Percentiles rank a stretch among this genome's conserved stretches.
Evolutionary conservation across 2,113 vertebrate genomes (phyloP).

Genomic region (Thalassoma bifasciatum): DNA sequence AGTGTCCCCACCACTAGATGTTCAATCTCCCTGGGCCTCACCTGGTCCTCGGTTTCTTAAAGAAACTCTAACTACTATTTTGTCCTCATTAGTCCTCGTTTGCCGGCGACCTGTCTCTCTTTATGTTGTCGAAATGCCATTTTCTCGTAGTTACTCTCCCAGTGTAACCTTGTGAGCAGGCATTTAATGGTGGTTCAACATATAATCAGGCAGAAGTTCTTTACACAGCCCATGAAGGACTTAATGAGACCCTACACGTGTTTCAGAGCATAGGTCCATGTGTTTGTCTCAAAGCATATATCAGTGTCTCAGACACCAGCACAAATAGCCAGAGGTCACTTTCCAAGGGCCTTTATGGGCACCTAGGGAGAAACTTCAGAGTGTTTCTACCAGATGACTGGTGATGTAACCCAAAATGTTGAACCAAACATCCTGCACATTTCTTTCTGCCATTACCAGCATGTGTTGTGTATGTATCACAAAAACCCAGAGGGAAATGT

Average conservation of each 20-base stretch:
- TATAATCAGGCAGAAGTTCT: slow-evolving; percentile 11
- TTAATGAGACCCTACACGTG: not conserved
- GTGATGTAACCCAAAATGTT: slow-evolving; percentile 49
- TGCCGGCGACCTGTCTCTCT: too few species aligned
- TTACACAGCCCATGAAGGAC: slow-evolving; percentile 13
- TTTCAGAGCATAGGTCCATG: slow-evolving; percentile 15
- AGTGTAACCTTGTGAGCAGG: too few species aligned
- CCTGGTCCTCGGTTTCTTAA: too few species aligned
- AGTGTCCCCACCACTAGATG: too few species aligned
- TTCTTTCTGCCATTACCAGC: slow-evolving; percentile 36
- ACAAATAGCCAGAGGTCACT: slow-evolving; percentile 65
- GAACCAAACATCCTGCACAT: slow-evolving; percentile 64
- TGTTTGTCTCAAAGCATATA: slow-evolving; percentile 54
- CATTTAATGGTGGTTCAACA: slow-evolving; percentile 14
- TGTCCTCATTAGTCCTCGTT: too few species aligned
- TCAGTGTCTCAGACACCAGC: slow-evolving; percentile 50
- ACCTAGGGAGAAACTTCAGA: slow-evolving; percentile 57
- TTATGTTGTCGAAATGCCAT: too few species aligned
- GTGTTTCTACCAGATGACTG: slow-evolving; percentile 57
- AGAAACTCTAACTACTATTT: too few species aligned
- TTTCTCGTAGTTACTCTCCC: too few species aligned
- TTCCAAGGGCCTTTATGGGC: slow-evolving; percentile 58
- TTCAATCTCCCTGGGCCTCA: too few species aligned
- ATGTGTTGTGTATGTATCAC: slow-evolving; percentile 10
- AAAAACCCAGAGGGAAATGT: not conserved